Conservation (phyloP, 2,113 vertebrate genomes). For the Burhinus bistriatus region DNA sequence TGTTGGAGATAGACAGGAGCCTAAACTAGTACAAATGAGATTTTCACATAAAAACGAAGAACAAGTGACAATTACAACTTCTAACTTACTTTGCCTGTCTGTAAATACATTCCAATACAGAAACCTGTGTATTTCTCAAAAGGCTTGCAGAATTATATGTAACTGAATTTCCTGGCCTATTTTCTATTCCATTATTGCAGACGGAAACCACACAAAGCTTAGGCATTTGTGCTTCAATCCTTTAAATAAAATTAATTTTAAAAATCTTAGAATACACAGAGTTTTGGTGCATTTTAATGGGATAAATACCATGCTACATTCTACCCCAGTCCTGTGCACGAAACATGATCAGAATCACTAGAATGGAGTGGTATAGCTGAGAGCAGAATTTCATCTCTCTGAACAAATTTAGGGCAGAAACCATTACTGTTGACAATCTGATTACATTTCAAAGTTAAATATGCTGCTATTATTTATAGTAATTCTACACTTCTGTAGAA, state of each 20-base stretch:
- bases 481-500: neutral
- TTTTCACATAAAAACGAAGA: neutral
- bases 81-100: neutral
- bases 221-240: neutral
- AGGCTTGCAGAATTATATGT: neutral
- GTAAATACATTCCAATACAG: neutral
- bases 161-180: neutral
- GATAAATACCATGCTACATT: neutral
- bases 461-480: neutral
- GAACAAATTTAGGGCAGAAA: neutral
- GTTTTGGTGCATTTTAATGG: neutral
- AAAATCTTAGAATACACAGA: neutral
- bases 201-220: neutral
- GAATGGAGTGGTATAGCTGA: neutral
- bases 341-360: neutral
- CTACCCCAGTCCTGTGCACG: neutral
- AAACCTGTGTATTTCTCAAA: neutral
- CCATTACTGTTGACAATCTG: neutral
- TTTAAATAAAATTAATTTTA: neutral
- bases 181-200: neutral
- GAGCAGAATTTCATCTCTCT: neutral
- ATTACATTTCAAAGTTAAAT: neutral
- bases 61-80: neutral
- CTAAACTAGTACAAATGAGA: neutral
- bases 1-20: neutral